Base-by-base conservation (phyloP, 2,888 invertebrate species). In the Apotomis betuletana region DNA sequence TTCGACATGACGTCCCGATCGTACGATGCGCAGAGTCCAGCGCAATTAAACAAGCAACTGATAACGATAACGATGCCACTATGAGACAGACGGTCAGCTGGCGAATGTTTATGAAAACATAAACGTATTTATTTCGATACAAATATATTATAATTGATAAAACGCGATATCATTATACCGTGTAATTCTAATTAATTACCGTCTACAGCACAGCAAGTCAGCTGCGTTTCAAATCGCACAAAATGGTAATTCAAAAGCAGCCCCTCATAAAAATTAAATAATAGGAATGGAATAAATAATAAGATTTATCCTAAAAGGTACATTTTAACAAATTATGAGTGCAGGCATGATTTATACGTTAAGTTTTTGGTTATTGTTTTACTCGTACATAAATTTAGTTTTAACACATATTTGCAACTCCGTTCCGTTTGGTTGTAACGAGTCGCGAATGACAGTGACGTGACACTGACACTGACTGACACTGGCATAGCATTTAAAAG, bases 61-160 rank as follows among this genome's bases (percentile, higher is more conserved):
- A 75, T 68, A 75, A 67, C 74, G 79, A 74, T 82, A 82, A 82
- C 81, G 69, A 54, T 44, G 54, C 77, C 84, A 81, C 77, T 78
- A 60, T 74, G 67, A 70, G 62, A 67, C 27, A 75, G 74, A 76
- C 78, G 81, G 77, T 80, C 81, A 79, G 77, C 79, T 79, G 76
- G 55, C 63, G 52, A 69, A 12, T 77, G 75, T 78, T 80, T 77
- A 72, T 74, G 72, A 78, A 74, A 80, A 80, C 76, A 78, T 77
- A 63, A 77, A 75, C 77, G 75, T 77, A 77, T 58, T 62, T 15
- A 60, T 71, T 67, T 71, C 51, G 52, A 49, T 49, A 49, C 49
- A 49, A 71, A 49, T 57, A 15, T 57, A 51, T 12, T 55, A 36
- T 67, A 67, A 62, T 57, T 67, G 46, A 52, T 72, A 59, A 67